These are phyloP conservation scores for Lamproptera curius DNA, from an alignment of 2,888 invertebrate species.

Conservation along the genomic window DNA sequence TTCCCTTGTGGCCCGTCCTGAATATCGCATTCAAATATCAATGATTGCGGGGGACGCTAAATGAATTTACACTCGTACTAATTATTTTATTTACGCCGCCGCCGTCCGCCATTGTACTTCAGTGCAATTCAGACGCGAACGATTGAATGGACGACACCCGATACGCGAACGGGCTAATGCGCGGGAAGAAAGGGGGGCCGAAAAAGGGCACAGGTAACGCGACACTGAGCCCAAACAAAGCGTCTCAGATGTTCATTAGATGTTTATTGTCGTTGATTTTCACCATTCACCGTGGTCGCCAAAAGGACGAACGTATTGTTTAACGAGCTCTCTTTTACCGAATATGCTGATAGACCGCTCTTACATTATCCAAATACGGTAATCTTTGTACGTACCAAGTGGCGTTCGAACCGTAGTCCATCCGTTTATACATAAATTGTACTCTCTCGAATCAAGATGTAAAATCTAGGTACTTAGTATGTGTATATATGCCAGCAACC, in stretches of 20 bases:
- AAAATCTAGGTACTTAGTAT: no score
- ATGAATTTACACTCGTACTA: slow-evolving; percentile 66
- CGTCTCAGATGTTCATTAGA: slow-evolving; percentile 40
- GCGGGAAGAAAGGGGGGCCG: slow-evolving; percentile 37
- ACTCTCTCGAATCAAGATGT: no score
- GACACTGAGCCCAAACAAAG: slow-evolving; percentile 37
- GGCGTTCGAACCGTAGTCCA: no score
- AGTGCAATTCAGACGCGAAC: slow-evolving; percentile 31
- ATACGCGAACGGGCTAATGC: slow-evolving; percentile 51
- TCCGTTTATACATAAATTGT: no score
- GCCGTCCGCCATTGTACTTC: slow-evolving; percentile 36
- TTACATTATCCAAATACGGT: no score
- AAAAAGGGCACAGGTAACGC: slow-evolving; percentile 37
- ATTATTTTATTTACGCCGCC: slow-evolving; percentile 56
- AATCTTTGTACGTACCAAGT: no score
- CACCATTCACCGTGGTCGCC: background rate
- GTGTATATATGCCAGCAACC: no score
- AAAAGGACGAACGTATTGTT: no score
- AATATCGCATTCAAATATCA: slow-evolving; percentile 44
- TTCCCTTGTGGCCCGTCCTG: background rate
- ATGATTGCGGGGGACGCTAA: slow-evolving; percentile 51
- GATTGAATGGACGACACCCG: slow-evolving; percentile 39
- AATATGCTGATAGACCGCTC: no score
- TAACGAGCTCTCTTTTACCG: no score
- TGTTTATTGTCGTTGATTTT: slow-evolving; percentile 28